These are phyloP conservation scores for Ditula angustiorana DNA, from an alignment of 2,888 invertebrate genomes.

Conservation along the genomic window DNA sequence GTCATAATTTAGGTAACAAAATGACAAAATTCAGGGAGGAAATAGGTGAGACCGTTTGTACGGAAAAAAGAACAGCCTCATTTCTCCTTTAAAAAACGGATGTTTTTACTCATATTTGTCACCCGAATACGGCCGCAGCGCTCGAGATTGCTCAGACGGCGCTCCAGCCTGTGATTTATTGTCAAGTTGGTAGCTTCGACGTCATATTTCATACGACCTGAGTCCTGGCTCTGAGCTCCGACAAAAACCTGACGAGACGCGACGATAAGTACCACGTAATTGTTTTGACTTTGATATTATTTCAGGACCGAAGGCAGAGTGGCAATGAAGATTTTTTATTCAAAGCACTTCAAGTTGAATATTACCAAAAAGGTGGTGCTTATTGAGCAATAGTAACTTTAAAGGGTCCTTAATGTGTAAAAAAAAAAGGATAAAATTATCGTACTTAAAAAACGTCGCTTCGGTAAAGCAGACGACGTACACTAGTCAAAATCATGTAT, in stretches of 20 bases:
- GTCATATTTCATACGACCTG: constrained; percentile 69
- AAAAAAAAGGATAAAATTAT: no score
- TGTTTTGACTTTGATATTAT: constrained; percentile 61
- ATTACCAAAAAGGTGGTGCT: background rate
- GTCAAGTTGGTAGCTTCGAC: constrained; percentile 64
- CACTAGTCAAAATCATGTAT: no score
- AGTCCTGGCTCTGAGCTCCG: constrained; percentile 35
- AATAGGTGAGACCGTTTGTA: no score
- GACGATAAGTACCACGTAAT: constrained; percentile 62
- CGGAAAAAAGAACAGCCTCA: no score
- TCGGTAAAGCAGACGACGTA: no score
- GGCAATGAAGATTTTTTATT: constrained; percentile 12
- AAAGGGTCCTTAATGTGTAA: background rate
- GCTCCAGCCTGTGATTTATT: constrained; percentile 64
- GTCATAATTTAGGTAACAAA: no score
- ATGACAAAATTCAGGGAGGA: no score
- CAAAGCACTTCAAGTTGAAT: background rate
- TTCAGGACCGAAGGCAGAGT: constrained; percentile 21
- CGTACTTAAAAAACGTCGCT: no score
- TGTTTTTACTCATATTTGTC: constrained; percentile 5
- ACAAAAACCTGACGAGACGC: constrained; percentile 67
- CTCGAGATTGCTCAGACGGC: constrained; percentile 52
- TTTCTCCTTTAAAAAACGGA: background rate
- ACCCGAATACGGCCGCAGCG: constrained; percentile 51
- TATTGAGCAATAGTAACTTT: background rate